Evolutionary conservation across 2,888 invertebrate species (phyloP), one percentile per base, ranked within the genome.

Genomic region (Agrochola circellaris): DNA sequence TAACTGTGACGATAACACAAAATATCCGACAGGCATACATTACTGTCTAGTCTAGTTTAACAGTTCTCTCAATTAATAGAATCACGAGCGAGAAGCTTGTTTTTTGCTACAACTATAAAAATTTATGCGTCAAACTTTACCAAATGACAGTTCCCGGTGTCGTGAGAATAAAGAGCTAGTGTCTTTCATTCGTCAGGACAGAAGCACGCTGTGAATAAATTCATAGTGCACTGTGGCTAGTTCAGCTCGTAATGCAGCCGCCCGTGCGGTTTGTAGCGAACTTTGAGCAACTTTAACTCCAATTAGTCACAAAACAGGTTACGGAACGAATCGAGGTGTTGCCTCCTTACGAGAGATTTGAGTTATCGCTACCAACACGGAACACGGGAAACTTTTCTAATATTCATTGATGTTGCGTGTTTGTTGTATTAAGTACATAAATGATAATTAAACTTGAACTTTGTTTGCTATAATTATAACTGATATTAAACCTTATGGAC

Each of bases 261-360:
- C 73, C 68, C 71, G 81, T 85, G 82, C 78, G 88, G 88, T 85
- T 87, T 83, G 84, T 84, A 85, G 83, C 76, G 68, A 88, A 90
- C 77, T 89, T 86, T 61, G 73, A 81, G 88, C 83, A 86, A 90
- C 76, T 90, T 85, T 68, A 84, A 87, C 83, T 85, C 80, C 87
- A 87, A 88, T 88, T 89, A 89, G 85, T 82, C 78, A 87, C 82
- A 84, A 87, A 88, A 88, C 81, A 81, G 68, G 84, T 81, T 76
- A 79, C 78, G 60, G 77, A 81, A 77, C 67, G 79, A 81, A 82
- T 83, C 72, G 80, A 83, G 73, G 81, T 81, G 82, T 88, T 83
- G 70, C 75, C 71, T 68, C 78, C 75, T 82, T 78, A 75, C 75
- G 76, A 87, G 73, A 72, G 60, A 72, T 80, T 78, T 88, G 79